Evolutionary conservation across 1,140 invertebrate genomes (phyloP).

Genomic region (Drosophila sp.): DNA sequence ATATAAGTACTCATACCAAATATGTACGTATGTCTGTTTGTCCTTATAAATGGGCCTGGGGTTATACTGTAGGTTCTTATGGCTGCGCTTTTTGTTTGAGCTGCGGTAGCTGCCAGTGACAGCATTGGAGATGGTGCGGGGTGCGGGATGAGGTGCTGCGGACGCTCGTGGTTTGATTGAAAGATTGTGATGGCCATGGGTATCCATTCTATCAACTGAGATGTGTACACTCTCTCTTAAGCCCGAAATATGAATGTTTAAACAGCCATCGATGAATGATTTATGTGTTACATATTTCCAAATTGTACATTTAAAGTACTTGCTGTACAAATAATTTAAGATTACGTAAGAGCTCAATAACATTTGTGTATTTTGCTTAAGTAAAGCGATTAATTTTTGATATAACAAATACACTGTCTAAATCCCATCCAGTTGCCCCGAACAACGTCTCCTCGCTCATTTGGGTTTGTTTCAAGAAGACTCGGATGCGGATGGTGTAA

Average conservation of each 20-base stretch:
- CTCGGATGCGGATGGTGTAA: slow-evolving; percentile 20
- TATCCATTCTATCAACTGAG: slow-evolving; percentile 23
- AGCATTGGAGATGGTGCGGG: neutral
- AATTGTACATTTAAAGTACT: too few relatives aligned
- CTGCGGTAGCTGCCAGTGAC: slow-evolving; percentile 45
- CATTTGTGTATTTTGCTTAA: neutral
- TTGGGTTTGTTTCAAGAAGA: neutral
- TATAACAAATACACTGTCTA: neutral
- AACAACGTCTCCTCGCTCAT: neutral
- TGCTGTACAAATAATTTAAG: too few relatives aligned
- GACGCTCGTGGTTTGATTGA: slow-evolving; percentile 68
- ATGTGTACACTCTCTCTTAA: slow-evolving; percentile 41
- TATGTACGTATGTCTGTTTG: slow-evolving; percentile 1
- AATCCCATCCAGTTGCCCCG: neutral
- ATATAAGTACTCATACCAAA: slow-evolving; percentile 9
- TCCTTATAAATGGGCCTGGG: slow-evolving; percentile 37
- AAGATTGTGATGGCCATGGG: slow-evolving; percentile 54
- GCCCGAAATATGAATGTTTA: slow-evolving; percentile 32
- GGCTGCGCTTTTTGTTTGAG: slow-evolving; percentile 77
- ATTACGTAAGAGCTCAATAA: neutral
- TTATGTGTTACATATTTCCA: slow-evolving; percentile 15
- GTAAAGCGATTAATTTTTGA: neutral
- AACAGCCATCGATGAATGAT: slow-evolving; percentile 35
- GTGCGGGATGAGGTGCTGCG: slow-evolving; percentile 33
- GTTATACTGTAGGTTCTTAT: slow-evolving; percentile 28